These are phyloP conservation scores for Callinectes sapidus DNA, from an alignment of 2,888 invertebrate species.

Conservation along the genomic window DNA sequence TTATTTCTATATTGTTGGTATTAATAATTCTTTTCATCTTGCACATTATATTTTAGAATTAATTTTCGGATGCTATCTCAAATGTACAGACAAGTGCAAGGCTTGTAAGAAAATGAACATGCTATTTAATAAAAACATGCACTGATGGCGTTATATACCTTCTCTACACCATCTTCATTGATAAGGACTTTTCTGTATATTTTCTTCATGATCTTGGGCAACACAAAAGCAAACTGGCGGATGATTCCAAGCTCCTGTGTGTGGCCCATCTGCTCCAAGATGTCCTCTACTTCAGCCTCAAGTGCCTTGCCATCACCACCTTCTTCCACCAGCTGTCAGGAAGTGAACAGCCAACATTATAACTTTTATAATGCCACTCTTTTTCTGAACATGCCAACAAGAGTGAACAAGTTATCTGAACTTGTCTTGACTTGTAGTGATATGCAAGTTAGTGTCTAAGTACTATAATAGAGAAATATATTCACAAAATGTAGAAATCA, in stretches of 20 bases:
- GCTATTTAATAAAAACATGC: neutral
- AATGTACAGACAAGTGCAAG: neutral
- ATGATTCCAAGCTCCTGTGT: conserved; percentile 66
- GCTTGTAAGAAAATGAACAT: neutral
- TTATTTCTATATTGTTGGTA: neutral
- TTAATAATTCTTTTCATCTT: neutral
- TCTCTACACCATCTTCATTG: conserved; percentile 68
- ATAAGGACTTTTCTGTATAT: conserved; percentile 67
- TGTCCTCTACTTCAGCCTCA: conserved; percentile 53
- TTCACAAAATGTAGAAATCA: too few relatives aligned
- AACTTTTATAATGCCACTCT: neutral
- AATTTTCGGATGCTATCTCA: neutral
- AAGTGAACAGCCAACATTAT: neutral
- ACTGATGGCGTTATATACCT: conserved; percentile 50
- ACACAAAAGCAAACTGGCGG: conserved; percentile 69
- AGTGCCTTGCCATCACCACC: conserved; percentile 49
- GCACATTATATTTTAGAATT: neutral
- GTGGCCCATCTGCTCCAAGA: conserved; percentile 70
- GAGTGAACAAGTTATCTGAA: too few relatives aligned
- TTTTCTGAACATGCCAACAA: too few relatives aligned
- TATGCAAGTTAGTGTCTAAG: too few relatives aligned
- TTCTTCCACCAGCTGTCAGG: conserved; percentile 43
- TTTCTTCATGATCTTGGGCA: conserved; percentile 72
- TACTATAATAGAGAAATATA: too few relatives aligned
- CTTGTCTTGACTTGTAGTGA: too few relatives aligned